Evolutionary conservation across 2,113 vertebrate species (phyloP).

Genomic region (Mustela lutreola): DNA sequence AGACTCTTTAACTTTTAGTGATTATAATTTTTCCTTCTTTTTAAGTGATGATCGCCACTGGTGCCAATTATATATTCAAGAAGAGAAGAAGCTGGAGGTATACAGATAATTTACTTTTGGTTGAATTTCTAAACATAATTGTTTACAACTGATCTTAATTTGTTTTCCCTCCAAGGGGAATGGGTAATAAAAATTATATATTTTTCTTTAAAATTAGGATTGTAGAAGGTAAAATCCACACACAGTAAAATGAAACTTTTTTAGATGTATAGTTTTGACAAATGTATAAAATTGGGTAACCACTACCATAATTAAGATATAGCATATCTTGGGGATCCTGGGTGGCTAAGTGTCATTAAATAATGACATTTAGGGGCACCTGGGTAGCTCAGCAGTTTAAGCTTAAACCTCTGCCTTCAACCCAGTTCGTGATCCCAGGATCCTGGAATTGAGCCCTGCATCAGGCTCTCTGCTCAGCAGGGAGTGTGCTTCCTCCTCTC

Average conservation of each 20-base stretch:
- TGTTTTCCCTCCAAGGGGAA: background rate
- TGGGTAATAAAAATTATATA: background rate
- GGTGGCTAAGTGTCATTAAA: too few relatives aligned
- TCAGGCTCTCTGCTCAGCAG: too few relatives aligned
- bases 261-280: background rate
- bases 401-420: too few relatives aligned
- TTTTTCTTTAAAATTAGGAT: constrained; percentile 42
- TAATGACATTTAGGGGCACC: too few relatives aligned
- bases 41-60: background rate
- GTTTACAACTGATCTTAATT: background rate
- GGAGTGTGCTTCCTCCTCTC: too few relatives aligned
- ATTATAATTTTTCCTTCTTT: background rate
- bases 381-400: too few relatives aligned
- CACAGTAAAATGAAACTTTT: background rate
- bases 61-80: background rate
- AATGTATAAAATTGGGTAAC: background rate
- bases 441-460: too few relatives aligned
- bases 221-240: background rate
- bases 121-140: background rate
- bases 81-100: background rate
- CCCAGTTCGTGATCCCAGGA: too few relatives aligned
- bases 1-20: background rate
- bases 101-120: background rate
- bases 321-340: too few relatives aligned
- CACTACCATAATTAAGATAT: background rate